Evolutionary conservation across 2,797 vertebrate genomes (phyloP), one percentile per base, ranked within the genome.

Genomic region (Prionace glauca): DNA sequence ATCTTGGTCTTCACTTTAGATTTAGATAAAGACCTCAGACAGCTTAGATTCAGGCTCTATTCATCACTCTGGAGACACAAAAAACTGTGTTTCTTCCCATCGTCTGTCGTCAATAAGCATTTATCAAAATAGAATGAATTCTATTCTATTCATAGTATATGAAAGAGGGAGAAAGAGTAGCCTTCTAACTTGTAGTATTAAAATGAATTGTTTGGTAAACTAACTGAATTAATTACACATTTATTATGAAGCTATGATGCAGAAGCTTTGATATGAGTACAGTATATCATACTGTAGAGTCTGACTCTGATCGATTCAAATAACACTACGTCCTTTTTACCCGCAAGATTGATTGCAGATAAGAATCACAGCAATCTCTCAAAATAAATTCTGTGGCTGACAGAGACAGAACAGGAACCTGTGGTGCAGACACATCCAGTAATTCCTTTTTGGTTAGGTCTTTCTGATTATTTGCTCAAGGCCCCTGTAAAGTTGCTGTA

Each of bases 371-470:
- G 88, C 56, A 26, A 71, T 67, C 67, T 93, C 65, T 71, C 18
- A 24, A 71, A 93, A 36, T 32, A 65, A 71, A 24, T 93, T 56
- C 56, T 56, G 56, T 88, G 45, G 45, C 45, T 88, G 56, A 24
- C 86, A 14, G 65, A 69, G 36, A 41, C 65, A 93, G 91, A 36
- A 69, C 36, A 69, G 91, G n/a, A 71, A 32, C 9, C 91, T 45
- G 16, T 36, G 20, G 36, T 41, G 65, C 60, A 60, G n/a, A 69
- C 62, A 69, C 62, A 93, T 36, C n/a, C 22, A 95, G 41, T 56
- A 29, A 95, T 91, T 95, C 88, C 77, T 16, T 32, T 72, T 96
- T 96, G 95, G 96, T 96, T 96, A 96, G 41, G 95, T 62, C 62
- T 95, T 81, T 96, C 94, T 96, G 96, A 95, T 96, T 62, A 95